Evolutionary conservation across 2,888 invertebrate genomes (phyloP).

Genomic region (Gari tellinella): DNA sequence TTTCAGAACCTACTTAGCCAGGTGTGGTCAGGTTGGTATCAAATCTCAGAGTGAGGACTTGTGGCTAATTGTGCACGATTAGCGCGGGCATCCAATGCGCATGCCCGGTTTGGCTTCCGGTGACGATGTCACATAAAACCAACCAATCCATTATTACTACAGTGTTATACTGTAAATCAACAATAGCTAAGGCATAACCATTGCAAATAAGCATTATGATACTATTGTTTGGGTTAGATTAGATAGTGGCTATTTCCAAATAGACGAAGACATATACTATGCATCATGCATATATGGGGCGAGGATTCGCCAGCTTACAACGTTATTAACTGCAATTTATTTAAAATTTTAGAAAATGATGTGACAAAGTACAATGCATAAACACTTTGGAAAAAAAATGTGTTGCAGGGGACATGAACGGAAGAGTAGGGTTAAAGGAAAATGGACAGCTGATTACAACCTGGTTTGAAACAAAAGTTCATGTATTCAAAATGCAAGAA

Average conservation of each 20-base stretch:
- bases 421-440: too few species aligned
- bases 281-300: constrained; percentile 19
- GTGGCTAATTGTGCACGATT: too few species aligned
- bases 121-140: too few species aligned
- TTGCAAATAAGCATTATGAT: constrained; percentile 23
- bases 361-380: constrained; percentile 13
- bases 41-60: too few species aligned
- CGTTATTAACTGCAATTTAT: constrained; percentile 21
- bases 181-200: constrained; percentile 4
- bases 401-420: constrained; percentile 16
- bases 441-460: too few species aligned
- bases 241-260: constrained; percentile 4
- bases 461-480: too few species aligned
- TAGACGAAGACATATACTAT: constrained; percentile 16
- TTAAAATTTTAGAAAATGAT: constrained; percentile 27
- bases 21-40: too few species aligned
- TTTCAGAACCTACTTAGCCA: too few species aligned
- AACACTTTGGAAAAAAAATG: constrained; percentile 1
- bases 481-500: too few species aligned
- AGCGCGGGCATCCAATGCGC: too few species aligned
- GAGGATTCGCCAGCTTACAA: constrained; percentile 28
- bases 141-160: too few species aligned
- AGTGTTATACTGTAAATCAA: constrained; percentile 2
- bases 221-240: constrained; percentile 33
- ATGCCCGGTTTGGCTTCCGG: too few species aligned